Evolutionary conservation across 2,113 vertebrate species (phyloP), one percentile per base, ranked within the genome.

Genomic region (Taurulus bubalis): DNA sequence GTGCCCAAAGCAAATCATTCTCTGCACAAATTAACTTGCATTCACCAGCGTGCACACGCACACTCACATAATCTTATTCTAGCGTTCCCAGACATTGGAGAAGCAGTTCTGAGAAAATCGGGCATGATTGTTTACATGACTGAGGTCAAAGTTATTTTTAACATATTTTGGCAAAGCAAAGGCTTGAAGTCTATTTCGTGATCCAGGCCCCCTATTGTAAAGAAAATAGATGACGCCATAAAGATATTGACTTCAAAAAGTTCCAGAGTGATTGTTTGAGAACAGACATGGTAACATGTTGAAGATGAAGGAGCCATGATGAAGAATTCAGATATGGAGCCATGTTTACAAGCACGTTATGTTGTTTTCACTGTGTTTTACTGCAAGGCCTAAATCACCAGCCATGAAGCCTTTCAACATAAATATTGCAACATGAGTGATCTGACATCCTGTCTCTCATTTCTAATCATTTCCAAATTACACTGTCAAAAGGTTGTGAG

Each of bases 141-240:
- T 84, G 80, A 60, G 76, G 71, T 93, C 90, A 83, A 75, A 92
- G 90, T 87, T 94, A 94, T 94, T 94, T 92, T 90, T 80, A 89
- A 82, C 79, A 74, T 88, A 83, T 88, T 94, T 88, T 91, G 86
- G 78, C 85, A 66, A 79, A 32, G 71, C 74, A 69, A 70, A 42
- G 56, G 34, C 78, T 82, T 77, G 28, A 79, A 74, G 82, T 80
- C 69, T 79, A 69, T 89, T 93, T 89, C 66, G 49, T 74, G 68
- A 81, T 78, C 58, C 75, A 77, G 38, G 36, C 40, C 67, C 30
- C 38, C 49, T 36, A 87, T 90, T 68, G 22, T 77, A 92, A 89
- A 85, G 80, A 85, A 90, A 93, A 93, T 77, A 94, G 89, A 90
- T 70, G 75, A 84, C 7, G 12, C 18, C 63, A 56, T 71, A 79